Evolutionary conservation across 2,113 vertebrate genomes (phyloP).

Genomic region (Hippocampus mohnikei): DNA sequence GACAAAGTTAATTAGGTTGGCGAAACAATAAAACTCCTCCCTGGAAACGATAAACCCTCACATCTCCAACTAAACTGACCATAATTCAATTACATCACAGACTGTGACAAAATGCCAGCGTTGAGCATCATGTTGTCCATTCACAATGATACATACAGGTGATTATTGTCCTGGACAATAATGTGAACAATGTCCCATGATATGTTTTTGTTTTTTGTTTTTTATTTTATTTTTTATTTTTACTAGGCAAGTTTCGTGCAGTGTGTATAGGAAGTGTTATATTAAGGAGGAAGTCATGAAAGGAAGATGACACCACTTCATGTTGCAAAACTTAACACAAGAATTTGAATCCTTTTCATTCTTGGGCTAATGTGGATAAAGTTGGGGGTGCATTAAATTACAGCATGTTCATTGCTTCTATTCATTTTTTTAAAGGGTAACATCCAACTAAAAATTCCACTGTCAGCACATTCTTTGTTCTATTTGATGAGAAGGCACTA

Average conservation of each 20-base stretch:
- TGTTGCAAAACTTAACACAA: not conserved
- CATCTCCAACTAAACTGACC: conserved; percentile 46
- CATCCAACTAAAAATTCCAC: not conserved
- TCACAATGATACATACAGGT: not conserved
- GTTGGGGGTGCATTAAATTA: not conserved
- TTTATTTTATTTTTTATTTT: too few relatives aligned
- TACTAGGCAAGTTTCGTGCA: not conserved
- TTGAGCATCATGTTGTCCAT: not conserved
- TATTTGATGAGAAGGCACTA: not conserved
- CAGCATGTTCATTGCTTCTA: not conserved
- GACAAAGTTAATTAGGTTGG: conserved; percentile 63
- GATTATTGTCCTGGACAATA: not conserved
- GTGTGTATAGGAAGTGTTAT: not conserved
- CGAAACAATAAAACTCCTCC: conserved; percentile 41
- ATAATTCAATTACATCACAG: conserved; percentile 1
- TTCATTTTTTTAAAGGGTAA: not conserved
- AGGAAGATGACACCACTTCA: not conserved
- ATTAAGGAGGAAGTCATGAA: conserved; percentile 4
- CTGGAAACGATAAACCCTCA: conserved; percentile 30
- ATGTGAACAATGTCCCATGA: too few relatives aligned
- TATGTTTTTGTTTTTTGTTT: not conserved
- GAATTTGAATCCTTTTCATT: not conserved
- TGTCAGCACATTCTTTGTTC: not conserved
- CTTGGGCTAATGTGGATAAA: conserved; percentile 1
- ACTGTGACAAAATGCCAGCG: not conserved